Evolutionary conservation across 1,140 invertebrate genomes (phyloP).

Genomic region (Olivierus martensii): DNA sequence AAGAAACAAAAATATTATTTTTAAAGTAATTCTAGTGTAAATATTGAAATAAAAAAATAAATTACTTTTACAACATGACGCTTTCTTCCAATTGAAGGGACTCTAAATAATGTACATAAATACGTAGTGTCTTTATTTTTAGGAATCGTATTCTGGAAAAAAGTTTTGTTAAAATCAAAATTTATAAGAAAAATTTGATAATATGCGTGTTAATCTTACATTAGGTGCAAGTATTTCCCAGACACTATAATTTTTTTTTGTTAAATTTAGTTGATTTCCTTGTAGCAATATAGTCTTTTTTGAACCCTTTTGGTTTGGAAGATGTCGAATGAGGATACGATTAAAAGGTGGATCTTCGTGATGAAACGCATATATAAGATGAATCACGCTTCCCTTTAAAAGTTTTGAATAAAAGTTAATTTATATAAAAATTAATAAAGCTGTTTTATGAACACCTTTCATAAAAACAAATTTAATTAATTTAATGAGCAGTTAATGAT

Average conservation of each 20-base stretch:
- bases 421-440: too few relatives aligned
- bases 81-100: conserved; percentile 47
- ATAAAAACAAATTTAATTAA: too few relatives aligned
- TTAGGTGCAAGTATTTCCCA: conserved; percentile 61
- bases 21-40: not conserved
- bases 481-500: too few relatives aligned
- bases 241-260: conserved; percentile 25
- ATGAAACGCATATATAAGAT: conserved; percentile 58
- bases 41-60: too few relatives aligned
- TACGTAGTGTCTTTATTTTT: conserved; percentile 52
- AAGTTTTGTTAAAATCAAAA: conserved; percentile 19
- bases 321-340: conserved; percentile 40
- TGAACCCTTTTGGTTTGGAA: conserved; percentile 43
- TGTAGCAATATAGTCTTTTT: conserved; percentile 43
- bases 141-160: conserved; percentile 47
- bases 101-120: conserved; percentile 76
- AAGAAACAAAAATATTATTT: conserved; percentile 13
- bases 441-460: too few relatives aligned
- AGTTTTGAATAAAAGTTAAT: too few relatives aligned
- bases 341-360: conserved; percentile 45
- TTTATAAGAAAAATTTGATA: not conserved
- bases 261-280: conserved; percentile 34
- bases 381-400: conserved; percentile 54
- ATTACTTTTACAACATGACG: conserved; percentile 63
- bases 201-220: conserved; percentile 33